phyloP scores from a whole-genome alignment of 2,113 vertebrate genomes.

The Carassius carassius region DNA sequence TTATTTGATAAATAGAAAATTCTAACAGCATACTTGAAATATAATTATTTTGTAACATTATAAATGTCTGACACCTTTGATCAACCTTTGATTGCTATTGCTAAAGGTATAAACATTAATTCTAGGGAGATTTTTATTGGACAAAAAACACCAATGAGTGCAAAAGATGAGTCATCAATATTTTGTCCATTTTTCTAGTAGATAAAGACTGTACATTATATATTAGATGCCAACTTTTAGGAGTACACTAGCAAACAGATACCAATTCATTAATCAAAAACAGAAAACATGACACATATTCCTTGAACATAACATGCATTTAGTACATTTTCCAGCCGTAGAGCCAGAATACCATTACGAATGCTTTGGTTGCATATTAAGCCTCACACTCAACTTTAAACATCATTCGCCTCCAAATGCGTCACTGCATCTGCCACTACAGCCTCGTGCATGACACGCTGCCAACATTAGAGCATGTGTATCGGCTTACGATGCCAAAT shows the following conservation, averaged over 20 bases:
- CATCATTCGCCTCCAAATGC: not conserved
- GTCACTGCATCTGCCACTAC: not conserved
- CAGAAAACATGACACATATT: not conserved
- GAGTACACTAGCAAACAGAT: not conserved
- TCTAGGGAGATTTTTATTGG: not conserved
- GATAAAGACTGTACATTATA: not conserved
- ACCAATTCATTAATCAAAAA: not conserved
- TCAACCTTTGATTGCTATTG: not conserved
- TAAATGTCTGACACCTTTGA: no score
- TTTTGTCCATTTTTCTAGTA: not conserved
- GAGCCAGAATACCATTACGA: not conserved
- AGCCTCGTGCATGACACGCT: slow-evolving; percentile 6
- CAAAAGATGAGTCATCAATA: not conserved
- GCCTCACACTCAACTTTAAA: not conserved
- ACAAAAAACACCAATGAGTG: not conserved
- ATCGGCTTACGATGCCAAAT: not conserved
- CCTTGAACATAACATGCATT: not conserved
- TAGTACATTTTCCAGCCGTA: not conserved
- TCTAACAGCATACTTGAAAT: no score
- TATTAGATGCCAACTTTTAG: not conserved
- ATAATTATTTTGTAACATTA: no score
- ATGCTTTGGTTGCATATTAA: not conserved
- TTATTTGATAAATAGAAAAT: no score
- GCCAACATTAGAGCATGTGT: not conserved
- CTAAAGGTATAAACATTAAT: not conserved